Conservation (phyloP, 2,797 vertebrate species). For the Enteromius radiatus region DNA sequence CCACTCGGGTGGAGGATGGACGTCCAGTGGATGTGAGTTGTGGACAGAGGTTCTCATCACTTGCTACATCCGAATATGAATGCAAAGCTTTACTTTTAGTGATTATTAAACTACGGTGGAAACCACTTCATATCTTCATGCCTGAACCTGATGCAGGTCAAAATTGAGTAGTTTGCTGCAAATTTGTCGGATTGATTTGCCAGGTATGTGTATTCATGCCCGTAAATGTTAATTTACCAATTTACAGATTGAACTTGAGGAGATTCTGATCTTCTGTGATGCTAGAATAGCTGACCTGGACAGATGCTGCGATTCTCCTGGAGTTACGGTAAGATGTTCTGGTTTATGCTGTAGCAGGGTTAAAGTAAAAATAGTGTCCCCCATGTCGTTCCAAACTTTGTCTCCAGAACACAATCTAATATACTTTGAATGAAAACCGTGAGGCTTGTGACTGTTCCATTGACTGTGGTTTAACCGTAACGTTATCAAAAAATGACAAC, state of each 20-base stretch:
- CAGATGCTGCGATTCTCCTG: conserved; percentile 86
- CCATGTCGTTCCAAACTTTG: too few relatives aligned
- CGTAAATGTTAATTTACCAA: conserved; percentile 47
- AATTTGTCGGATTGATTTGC: neutral
- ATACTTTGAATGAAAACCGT: too few relatives aligned
- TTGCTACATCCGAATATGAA: neutral
- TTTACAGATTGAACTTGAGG: conserved; percentile 91
- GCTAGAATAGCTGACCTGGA: conserved; percentile 84
- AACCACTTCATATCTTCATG: neutral
- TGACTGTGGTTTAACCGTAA: too few relatives aligned
- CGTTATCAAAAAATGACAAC: too few relatives aligned
- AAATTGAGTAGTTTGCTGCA: neutral
- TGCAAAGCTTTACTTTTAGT: neutral
- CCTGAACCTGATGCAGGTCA: neutral
- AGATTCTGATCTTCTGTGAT: conserved; percentile 89
- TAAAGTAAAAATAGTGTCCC: neutral
- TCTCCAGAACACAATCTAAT: too few relatives aligned
- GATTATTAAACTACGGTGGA: neutral
- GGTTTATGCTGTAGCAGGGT: neutral
- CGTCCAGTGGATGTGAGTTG: conserved; percentile 92
- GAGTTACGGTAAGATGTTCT: conserved; percentile 80
- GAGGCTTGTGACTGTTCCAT: too few relatives aligned
- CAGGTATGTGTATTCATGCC: neutral
- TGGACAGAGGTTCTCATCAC: neutral
- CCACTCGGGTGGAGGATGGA: conserved; percentile 84